A percentile compares a stretch with the other conserved stretches of the same genome.
Evolutionary conservation across 2,797 vertebrate species (phyloP).

Genomic region (Neoniphon sammara): DNA sequence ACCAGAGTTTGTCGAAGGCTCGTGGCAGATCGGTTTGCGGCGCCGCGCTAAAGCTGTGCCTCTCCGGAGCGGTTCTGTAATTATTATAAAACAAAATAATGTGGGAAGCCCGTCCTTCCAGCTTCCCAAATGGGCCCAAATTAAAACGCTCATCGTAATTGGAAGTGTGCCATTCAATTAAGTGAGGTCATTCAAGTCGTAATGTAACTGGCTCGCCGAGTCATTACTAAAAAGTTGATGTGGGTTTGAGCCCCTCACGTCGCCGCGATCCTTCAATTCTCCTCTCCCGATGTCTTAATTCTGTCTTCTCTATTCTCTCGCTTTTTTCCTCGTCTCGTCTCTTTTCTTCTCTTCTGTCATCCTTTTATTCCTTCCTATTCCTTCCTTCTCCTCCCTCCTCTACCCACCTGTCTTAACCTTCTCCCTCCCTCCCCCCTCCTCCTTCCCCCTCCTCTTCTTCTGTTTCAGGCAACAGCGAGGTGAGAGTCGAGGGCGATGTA

Average conservation of each 20-base stretch:
- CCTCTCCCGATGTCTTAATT: not conserved
- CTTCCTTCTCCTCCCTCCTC: not conserved
- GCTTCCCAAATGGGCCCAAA: conserved; percentile 26
- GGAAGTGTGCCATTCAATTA: conserved; percentile 49
- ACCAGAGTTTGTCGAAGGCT: not conserved
- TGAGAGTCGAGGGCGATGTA: conserved; percentile 54
- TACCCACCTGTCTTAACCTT: not conserved
- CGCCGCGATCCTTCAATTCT: not conserved
- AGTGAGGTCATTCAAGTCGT: conserved; percentile 37
- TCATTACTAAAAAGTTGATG: conserved; percentile 53
- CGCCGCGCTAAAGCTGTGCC: not conserved
- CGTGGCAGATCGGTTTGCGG: not conserved
- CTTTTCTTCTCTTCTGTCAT: not conserved
- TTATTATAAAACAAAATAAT: conserved; percentile 22
- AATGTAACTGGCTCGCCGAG: conserved; percentile 41
- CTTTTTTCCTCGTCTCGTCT: not conserved
- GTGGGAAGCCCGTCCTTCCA: not conserved
- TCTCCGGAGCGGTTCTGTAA: not conserved
- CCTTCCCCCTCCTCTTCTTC: not conserved
- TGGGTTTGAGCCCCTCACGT: conserved; percentile 8
- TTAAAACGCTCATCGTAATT: conserved; percentile 47
- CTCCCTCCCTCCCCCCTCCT: not conserved
- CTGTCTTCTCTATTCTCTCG: not conserved
- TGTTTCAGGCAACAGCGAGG: conserved; percentile 29
- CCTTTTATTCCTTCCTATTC: not conserved